Evolutionary conservation across 1,140 invertebrate species (phyloP), one percentile per base, ranked within the genome.

Genomic region (Habropoda laboriosa): DNA sequence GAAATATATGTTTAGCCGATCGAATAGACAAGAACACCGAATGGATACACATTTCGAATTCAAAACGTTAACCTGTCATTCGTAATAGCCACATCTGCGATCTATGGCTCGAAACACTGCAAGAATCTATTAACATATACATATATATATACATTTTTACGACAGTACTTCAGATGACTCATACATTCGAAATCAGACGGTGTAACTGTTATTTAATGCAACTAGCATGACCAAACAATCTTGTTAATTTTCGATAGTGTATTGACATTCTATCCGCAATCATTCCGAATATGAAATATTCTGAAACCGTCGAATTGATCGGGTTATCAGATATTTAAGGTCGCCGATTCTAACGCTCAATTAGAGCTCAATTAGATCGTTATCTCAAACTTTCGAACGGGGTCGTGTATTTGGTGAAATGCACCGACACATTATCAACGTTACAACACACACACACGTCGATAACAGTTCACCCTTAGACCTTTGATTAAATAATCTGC

Each of bases 121-220:
- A 18, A 35, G 57, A 80, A 80, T 80, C 30, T 21, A 60, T 80
- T 70, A 77, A 61, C 67, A 72, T 68, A 60, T 40, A n/a, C n/a
- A n/a, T n/a, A n/a, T n/a, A n/a, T n/a, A n/a, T n/a, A n/a, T n/a
- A n/a, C n/a, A 49, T 68, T 63, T 74, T 61, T 79, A 8, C 32
- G 18, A 24, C 21, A 63, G 40, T 79, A 42, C 66, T 66, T 6
- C 1, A 13, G 27, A 16, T 66, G 76, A 53, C 47, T 79, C 70
- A 55, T 13, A 30, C 18, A 1, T 55, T 32, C 21, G 10, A 63
- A 79, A 40, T 61, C 27, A 35, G 8, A 32, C 30, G 18, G 8
- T 38, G 10, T 2, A 35, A n/a, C n/a, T n/a, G 0, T 5, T 30
- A 55, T 12, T n/a, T 58, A 58, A 53, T 38, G 21, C 8, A 18